Conservation (phyloP, 64 coral and sea anemone species). For the Pocillopora damicornis region DNA sequence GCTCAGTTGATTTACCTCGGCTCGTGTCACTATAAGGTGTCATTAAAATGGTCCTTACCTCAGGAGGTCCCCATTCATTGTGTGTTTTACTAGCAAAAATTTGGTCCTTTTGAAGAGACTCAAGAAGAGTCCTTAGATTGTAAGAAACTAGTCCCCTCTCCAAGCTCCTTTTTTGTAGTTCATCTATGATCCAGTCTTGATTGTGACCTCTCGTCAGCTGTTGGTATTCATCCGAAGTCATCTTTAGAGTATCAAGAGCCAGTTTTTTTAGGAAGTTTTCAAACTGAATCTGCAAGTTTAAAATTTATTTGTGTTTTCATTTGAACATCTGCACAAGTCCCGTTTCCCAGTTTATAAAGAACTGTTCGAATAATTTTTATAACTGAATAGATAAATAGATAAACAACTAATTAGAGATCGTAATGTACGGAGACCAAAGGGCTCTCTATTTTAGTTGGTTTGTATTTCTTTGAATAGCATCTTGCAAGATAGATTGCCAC, state of each 20-base stretch:
- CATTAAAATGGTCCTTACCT: neutral
- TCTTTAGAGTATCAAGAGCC: slow-evolving; percentile 3
- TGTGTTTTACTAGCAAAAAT: slow-evolving; percentile 4
- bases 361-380: too few relatives aligned
- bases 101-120: slow-evolving; percentile 7
- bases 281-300: neutral
- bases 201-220: neutral
- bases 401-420: too few relatives aligned
- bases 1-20: neutral
- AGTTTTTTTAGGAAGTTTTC: neutral
- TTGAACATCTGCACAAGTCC: neutral
- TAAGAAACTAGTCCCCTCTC: neutral
- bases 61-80: slow-evolving; percentile 21
- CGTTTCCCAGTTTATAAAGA: too few relatives aligned
- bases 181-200: neutral
- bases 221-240: neutral
- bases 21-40: neutral
- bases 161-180: neutral
- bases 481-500: too few relatives aligned
- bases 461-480: too few relatives aligned
- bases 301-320: neutral
- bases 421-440: too few relatives aligned
- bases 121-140: neutral
- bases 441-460: too few relatives aligned
- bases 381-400: too few relatives aligned